Base-by-base conservation (phyloP, 2,888 invertebrate species). In the Phymatocera aterrima region DNA sequence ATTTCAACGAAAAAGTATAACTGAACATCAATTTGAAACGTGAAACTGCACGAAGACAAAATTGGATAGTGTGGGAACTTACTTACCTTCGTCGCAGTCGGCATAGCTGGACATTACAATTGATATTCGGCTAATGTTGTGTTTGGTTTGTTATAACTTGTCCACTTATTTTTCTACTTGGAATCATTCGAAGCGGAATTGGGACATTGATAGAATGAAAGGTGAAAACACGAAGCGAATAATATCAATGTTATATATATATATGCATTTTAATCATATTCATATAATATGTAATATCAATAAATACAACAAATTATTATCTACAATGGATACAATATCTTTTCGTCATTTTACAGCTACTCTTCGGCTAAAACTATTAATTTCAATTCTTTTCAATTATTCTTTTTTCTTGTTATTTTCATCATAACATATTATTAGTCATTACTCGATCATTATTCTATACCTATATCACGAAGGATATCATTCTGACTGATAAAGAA, bases 301-400 rank as follows among this genome's bases (percentile, higher is more conserved):
- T 83, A 83, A 82, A 83, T 83, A 82, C 83, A 83, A 83, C 81
- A 82, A 81, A 80, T 82, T 82, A 82, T 83, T 83, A 83, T 83
- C 82, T 83, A 82, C 81, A 81, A 51, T 81, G 80, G 81, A 81
- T 81, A 83, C 81, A 81, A 79, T 82, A 78, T 79, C 79, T 80
- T 72, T 34, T 75, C n/a, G 28, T 61, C 28, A 37, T 68, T 80
- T 72, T 80, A 77, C 74, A 48, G 72, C 57, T 64, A 77, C 51
- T 77, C 70, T 46, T 70, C 77, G 37, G 24, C 12, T 78, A 77
- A 54, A n/a, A 34, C 77, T 70, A 79, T 74, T 48, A 18, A 79
- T 78, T 78, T 46, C 24, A 18, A 31, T 43, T 28, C 21, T 79
- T 64, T 78, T 21, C 51, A 48, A 48, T 78, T 51, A 8, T 24